Percentiles rank a stretch among this genome's conserved stretches.
These are phyloP conservation scores for Globodera rostochiensis DNA, from an alignment of 1,140 invertebrate genomes.

Conservation along the genomic window DNA sequence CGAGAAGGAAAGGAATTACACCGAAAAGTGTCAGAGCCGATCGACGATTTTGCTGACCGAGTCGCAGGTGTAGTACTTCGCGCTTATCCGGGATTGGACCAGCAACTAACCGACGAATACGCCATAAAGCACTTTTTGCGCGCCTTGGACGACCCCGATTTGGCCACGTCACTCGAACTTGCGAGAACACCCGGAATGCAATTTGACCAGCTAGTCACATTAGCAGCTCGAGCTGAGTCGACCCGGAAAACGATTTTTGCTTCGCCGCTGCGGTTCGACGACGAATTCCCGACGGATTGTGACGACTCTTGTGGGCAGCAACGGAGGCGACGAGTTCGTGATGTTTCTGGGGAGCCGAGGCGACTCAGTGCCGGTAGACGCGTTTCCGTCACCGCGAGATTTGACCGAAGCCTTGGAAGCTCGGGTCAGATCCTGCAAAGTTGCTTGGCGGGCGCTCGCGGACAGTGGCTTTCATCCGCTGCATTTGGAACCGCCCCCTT, in stretches of 20 bases:
- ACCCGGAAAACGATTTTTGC: background rate
- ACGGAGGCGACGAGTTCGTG: background rate
- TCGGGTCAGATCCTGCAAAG: background rate
- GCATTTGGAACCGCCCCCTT: background rate
- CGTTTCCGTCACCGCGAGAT: background rate
- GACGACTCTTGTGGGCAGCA: background rate
- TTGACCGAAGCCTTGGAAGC: background rate
- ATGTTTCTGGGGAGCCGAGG: background rate
- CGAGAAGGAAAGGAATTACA: no score
- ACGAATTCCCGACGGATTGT: background rate
- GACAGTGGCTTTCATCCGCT: background rate
- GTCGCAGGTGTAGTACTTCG: background rate
- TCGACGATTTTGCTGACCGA: slow-evolving; percentile 13
- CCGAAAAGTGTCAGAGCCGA: background rate
- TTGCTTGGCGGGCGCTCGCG: background rate
- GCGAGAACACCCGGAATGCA: background rate
- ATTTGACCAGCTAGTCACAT: background rate
- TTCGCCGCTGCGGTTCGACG: background rate
- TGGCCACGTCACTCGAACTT: background rate
- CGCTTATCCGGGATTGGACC: slow-evolving; percentile 3
- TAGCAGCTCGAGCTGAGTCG: slow-evolving; percentile 7
- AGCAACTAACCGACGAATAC: slow-evolving; percentile 6
- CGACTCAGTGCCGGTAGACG: background rate
- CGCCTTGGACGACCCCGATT: background rate
- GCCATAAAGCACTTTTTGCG: slow-evolving; percentile 7